Percentiles rank a stretch among this genome's conserved stretches.
Evolutionary conservation across 2,113 vertebrate genomes (phyloP).

Genomic region (Dinomys branickii): DNA sequence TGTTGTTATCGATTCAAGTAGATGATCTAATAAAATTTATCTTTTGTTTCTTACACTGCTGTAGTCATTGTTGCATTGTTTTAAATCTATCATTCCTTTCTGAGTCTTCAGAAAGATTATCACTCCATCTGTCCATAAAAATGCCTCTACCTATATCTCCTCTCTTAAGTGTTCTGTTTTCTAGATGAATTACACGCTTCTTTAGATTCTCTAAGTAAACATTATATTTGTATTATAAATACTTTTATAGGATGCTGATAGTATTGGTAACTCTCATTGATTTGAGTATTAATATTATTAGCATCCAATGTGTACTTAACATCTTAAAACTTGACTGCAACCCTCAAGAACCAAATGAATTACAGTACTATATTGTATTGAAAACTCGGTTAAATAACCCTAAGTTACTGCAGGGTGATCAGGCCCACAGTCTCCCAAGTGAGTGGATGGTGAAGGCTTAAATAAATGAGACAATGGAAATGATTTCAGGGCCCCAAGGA

Average conservation of each 20-base stretch:
- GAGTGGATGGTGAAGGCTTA: no score
- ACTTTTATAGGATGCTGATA: background rate
- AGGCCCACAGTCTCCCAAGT: no score
- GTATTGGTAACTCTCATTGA: background rate
- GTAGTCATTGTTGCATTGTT: background rate
- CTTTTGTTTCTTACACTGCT: background rate
- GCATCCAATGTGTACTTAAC: background rate
- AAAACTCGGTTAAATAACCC: no score
- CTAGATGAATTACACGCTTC: background rate
- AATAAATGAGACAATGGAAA: no score
- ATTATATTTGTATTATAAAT: background rate
- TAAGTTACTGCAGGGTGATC: no score
- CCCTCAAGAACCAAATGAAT: background rate
- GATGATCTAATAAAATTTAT: background rate
- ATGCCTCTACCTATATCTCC: background rate
- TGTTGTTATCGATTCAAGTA: background rate
- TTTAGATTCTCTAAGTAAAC: conserved; percentile 33
- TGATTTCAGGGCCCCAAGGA: no score
- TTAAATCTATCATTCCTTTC: background rate
- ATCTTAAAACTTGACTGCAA: background rate
- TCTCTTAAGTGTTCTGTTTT: background rate
- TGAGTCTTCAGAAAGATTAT: background rate
- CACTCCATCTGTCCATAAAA: background rate
- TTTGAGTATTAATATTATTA: background rate
- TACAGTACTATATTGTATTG: background rate